Evolutionary conservation across 2,113 vertebrate genomes (phyloP), one percentile per base, ranked within the genome.

Genomic region (Deroptyus accipitrinus): DNA sequence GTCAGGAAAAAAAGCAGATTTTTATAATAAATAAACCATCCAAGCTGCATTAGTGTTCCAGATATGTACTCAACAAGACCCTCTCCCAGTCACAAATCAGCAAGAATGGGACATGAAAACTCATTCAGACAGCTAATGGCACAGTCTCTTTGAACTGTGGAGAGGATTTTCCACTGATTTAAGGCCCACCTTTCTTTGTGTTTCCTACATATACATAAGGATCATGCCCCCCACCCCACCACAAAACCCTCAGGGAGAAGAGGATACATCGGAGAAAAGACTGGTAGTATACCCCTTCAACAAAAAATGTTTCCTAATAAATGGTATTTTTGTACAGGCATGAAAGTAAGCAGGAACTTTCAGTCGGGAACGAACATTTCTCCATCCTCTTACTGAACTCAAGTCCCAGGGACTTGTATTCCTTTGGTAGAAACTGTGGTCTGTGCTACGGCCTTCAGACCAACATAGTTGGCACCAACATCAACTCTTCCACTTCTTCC

Each of bases 31-130:
- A 96, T 84, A 78, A 97, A 93, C 86, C 87, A 90, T 91, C 94
- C 95, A 95, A 95, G 94, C 93, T 96, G 93, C 78, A 95, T 97
- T 97, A 98, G 97, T 97, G 97, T 98, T 97, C 94, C 75, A 54
- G 83, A 95, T 92, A 88, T 91, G 94, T 95, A 94, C 55, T 92
- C 91, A 92, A 91, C 83, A 94, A 87, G 90, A 96, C 80, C 95
- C 96, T 93, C 95, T 97, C 95, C 90, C 83, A 88, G 78, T 92
- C 70, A 97, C 92, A 97, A 97, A 96, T 90, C 94, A 95, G 85
- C 96, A 96, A 96, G 86, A 97, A 93, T 78, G 75, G 95, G 94
- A 91, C 96, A 86, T 89, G 94, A 92, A 95, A 97, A 97, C 86
- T 91, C 92, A 96, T 61, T 88, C 91, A 95, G 90, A 92, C 91